Evolutionary conservation across 2,888 invertebrate genomes (phyloP).

Genomic region (Drosophila prostipennis): DNA sequence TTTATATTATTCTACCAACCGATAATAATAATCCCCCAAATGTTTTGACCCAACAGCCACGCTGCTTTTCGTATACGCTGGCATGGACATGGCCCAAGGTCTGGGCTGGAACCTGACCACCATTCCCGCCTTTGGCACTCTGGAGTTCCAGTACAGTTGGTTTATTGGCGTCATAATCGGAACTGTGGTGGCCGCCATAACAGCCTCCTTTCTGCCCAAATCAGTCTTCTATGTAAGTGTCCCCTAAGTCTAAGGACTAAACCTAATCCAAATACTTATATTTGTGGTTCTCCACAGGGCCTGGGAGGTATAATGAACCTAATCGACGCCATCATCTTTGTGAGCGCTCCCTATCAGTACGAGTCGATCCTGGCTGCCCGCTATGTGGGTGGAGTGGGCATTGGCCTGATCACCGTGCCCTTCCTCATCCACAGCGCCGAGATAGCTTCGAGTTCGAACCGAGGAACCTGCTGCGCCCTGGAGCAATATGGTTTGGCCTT

Average conservation of each 20-base stretch:
- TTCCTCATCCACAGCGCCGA: conserved; percentile 77
- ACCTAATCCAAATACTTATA: not conserved
- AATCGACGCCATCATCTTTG: conserved; percentile 71
- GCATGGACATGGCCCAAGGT: conserved; percentile 75
- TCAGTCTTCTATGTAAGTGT: conserved; percentile 53
- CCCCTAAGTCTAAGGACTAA: too few species aligned
- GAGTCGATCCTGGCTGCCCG: conserved; percentile 68
- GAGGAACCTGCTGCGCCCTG: conserved; percentile 60
- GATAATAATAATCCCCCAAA: not conserved
- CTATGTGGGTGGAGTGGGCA: conserved; percentile 75
- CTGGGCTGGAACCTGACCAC: conserved; percentile 65
- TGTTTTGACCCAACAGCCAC: conserved; percentile 41
- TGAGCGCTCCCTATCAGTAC: conserved; percentile 59
- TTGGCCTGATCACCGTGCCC: conserved; percentile 69
- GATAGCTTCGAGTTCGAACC: conserved; percentile 43
- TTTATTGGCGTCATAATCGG: conserved; percentile 78
- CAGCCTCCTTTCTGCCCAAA: conserved; percentile 58
- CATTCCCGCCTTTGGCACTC: conserved; percentile 15
- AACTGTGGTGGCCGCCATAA: conserved; percentile 56
- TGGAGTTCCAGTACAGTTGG: conserved; percentile 71
- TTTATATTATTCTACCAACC: not conserved
- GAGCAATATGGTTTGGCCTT: conserved; percentile 68
- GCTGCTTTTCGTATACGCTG: conserved; percentile 65
- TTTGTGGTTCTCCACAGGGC: conserved; percentile 4
- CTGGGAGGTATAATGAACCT: conserved; percentile 60